phyloP scores from a whole-genome alignment of 1,140 invertebrate genomes.

The Leptinotarsa undecemlineata region DNA sequence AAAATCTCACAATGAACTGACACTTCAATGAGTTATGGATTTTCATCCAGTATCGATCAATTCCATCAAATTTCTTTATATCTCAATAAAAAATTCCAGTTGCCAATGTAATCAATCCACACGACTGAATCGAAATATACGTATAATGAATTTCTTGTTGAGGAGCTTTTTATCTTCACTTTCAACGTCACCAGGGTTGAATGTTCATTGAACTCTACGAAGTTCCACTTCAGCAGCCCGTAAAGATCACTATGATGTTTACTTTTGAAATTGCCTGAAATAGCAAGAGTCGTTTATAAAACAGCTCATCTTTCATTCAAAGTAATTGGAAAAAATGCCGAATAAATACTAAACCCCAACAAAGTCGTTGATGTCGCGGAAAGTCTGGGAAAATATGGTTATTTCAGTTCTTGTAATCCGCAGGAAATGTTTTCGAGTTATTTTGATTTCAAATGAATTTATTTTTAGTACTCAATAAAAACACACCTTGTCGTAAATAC shows the following conservation, averaged over 20 bases:
- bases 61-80: too few species aligned
- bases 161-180: neutral
- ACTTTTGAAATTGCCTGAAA: slow-evolving; percentile 6
- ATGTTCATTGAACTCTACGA: slow-evolving; percentile 15
- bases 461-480: neutral
- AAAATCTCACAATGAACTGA: too few species aligned
- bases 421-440: neutral
- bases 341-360: neutral
- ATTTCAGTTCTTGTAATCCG: slow-evolving; percentile 12
- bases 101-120: too few species aligned
- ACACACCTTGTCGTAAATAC: neutral
- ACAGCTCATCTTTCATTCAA: slow-evolving; percentile 5
- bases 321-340: slow-evolving; percentile 1
- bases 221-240: slow-evolving; percentile 11
- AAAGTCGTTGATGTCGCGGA: slow-evolving; percentile 9
- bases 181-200: slow-evolving; percentile 6
- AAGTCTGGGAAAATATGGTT: slow-evolving; percentile 12
- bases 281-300: neutral
- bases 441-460: neutral
- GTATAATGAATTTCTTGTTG: neutral
- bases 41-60: too few species aligned
- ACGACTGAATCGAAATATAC: neutral
- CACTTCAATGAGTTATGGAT: too few species aligned
- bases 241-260: slow-evolving; percentile 7
- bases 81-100: too few species aligned